phyloP scores from a whole-genome alignment of 1,140 invertebrate species.

The Drosophila funebris region DNA sequence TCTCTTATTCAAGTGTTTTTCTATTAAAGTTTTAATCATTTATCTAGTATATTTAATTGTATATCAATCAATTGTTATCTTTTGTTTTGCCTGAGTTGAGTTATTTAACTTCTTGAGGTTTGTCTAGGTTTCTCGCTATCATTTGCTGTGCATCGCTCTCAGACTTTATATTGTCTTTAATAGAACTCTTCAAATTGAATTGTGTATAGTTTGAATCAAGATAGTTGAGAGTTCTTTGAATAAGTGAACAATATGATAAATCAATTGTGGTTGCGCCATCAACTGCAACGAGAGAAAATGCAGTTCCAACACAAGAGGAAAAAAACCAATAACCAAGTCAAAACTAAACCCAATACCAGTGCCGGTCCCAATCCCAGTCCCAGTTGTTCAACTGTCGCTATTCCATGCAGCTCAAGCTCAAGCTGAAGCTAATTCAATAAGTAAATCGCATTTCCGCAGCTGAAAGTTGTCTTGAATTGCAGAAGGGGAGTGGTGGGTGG shows the following conservation, averaged over 20 bases:
- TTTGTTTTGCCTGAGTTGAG: no score
- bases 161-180: no score
- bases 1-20: no score
- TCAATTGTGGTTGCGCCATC: constrained; percentile 10
- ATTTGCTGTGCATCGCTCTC: no score
- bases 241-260: constrained; percentile 37
- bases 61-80: no score
- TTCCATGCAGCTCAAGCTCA: constrained; percentile 4
- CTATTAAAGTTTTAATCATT: no score
- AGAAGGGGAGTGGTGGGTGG: no score
- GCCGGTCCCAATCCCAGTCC: not conserved
- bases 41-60: no score
- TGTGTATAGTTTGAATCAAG: constrained; percentile 1
- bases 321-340: not conserved
- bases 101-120: no score
- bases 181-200: not conserved
- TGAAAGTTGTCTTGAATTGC: constrained; percentile 39
- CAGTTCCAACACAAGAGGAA: no score
- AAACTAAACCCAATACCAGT: not conserved
- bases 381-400: not conserved
- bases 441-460: constrained; percentile 76
- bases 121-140: no score
- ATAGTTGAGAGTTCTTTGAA: constrained; percentile 4
- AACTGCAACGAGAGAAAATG: not conserved
- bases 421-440: constrained; percentile 66